Conservation (phyloP, 2,888 invertebrate genomes). For the Sesia bembeciformis region DNA sequence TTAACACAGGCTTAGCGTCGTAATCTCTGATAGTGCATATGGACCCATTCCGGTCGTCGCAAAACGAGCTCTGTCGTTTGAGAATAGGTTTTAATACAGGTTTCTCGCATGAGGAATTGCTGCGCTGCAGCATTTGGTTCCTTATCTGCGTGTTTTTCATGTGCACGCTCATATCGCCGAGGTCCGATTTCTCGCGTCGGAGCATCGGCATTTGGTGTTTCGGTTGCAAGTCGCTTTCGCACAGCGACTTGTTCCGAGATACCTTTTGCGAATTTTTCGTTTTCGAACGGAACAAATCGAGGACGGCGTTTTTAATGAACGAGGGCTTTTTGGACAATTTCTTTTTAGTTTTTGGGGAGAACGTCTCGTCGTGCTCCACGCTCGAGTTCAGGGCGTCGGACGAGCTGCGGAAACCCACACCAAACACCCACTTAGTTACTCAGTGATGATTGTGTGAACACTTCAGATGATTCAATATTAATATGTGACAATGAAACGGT, state of each 20-base stretch:
- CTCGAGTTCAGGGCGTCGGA: constrained; percentile 69
- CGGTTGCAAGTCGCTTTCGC: constrained; percentile 64
- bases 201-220: constrained; percentile 54
- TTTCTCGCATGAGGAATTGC: constrained; percentile 68
- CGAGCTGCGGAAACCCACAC: constrained; percentile 71
- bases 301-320: constrained; percentile 70
- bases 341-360: constrained; percentile 74
- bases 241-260: constrained; percentile 66
- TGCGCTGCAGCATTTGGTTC: constrained; percentile 65
- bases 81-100: constrained; percentile 62
- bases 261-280: constrained; percentile 65
- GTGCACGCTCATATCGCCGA: constrained; percentile 55
- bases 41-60: constrained; percentile 62
- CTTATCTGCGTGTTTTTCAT: constrained; percentile 60
- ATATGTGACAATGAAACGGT: background rate
- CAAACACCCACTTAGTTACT: constrained; percentile 70
- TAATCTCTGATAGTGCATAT: constrained; percentile 63
- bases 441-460: constrained; percentile 45
- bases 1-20: constrained; percentile 56
- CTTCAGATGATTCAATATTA: constrained; percentile 39
- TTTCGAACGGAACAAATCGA: constrained; percentile 71
- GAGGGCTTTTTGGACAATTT: constrained; percentile 73
- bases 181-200: constrained; percentile 64
- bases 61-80: constrained; percentile 68
- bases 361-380: constrained; percentile 66